phyloP scores from a whole-genome alignment of 1,140 invertebrate genomes.

The Hestina assimilis region DNA sequence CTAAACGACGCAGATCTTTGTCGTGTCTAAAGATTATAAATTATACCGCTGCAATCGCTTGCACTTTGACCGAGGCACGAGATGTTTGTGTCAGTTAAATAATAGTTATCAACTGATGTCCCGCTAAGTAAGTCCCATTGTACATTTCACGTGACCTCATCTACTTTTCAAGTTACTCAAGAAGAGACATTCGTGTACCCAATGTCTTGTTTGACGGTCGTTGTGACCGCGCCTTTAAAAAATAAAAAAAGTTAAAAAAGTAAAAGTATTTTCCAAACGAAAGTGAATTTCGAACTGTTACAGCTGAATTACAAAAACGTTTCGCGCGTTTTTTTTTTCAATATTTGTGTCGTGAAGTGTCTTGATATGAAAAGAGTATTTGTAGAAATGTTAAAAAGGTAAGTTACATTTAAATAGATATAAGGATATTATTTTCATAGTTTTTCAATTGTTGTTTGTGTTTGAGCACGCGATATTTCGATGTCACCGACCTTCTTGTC shows the following conservation, averaged over 20 bases:
- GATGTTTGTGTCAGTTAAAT: slow-evolving; percentile 28
- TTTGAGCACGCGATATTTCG: slow-evolving; percentile 1
- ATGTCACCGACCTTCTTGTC: slow-evolving; percentile 11
- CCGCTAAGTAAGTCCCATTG: slow-evolving; percentile 44
- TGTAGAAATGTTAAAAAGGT: slow-evolving; percentile 55
- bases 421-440: neutral
- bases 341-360: slow-evolving; percentile 16
- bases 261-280: slow-evolving; percentile 31
- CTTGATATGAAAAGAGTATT: slow-evolving; percentile 37
- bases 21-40: too few relatives aligned
- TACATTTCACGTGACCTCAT: slow-evolving; percentile 41
- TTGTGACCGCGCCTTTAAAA: slow-evolving; percentile 21
- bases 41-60: slow-evolving; percentile 17
- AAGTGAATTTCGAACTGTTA: slow-evolving; percentile 28
- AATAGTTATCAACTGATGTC: slow-evolving; percentile 24
- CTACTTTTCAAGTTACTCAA: slow-evolving; percentile 36
- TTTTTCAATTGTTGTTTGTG: neutral
- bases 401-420: slow-evolving; percentile 7
- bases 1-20: too few relatives aligned
- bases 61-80: slow-evolving; percentile 30
- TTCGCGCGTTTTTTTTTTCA: slow-evolving; percentile 11
- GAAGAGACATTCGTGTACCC: slow-evolving; percentile 42
- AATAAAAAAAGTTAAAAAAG: slow-evolving; percentile 29
- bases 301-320: slow-evolving; percentile 6
- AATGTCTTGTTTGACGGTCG: slow-evolving; percentile 55